Conservation (phyloP, 37 sponge, comb jelly and placozoan genomes). For the Beroe forskalii region DNA sequence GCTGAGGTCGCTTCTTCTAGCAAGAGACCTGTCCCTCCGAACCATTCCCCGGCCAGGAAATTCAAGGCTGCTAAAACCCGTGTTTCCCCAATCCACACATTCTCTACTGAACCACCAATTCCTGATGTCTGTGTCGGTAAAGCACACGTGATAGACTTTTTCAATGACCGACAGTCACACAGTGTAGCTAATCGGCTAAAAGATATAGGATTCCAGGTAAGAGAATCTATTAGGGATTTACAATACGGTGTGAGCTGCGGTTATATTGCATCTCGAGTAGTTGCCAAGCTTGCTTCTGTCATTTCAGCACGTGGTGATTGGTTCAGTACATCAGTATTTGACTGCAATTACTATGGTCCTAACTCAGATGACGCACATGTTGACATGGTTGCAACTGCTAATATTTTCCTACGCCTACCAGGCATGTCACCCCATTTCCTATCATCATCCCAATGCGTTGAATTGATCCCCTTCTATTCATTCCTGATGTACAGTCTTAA, state of each 20-base stretch:
- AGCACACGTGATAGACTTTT: background rate
- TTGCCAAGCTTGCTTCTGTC: background rate
- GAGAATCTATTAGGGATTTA: too few relatives aligned
- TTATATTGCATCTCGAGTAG: slow-evolving; percentile 4
- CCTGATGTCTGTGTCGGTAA: background rate
- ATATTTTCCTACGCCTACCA: background rate
- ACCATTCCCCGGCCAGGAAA: background rate
- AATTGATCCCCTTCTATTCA: background rate
- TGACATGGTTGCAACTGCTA: background rate
- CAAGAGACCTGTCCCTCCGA: background rate
- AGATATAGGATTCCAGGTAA: background rate
- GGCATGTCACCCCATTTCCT: background rate
- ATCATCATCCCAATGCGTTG: background rate
- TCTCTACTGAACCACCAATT: background rate
- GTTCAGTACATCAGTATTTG: background rate
- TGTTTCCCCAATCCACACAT: background rate
- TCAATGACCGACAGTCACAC: background rate
- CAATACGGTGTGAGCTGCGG: slow-evolving; percentile 9
- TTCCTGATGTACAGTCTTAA: background rate
- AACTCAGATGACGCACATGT: background rate
- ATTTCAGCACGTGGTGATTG: background rate
- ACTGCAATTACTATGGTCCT: background rate
- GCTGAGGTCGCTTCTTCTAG: too few relatives aligned
- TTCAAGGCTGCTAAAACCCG: background rate
- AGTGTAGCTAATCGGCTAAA: background rate